Conservation (phyloP, 2,888 invertebrate genomes). For the Cantharis rufa region DNA sequence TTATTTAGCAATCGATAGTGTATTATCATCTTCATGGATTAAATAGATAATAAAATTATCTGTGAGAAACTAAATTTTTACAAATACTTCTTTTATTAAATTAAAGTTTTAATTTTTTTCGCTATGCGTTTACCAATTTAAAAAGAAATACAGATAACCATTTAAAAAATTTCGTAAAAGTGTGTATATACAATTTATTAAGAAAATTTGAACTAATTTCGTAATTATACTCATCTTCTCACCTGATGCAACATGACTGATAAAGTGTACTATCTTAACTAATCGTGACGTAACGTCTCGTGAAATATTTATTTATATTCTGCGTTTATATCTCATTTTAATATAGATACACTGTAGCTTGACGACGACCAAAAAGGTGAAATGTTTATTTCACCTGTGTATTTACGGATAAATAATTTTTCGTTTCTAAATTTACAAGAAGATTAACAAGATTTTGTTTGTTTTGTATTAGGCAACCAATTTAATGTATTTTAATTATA, state of each 20-base stretch:
- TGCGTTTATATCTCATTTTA: not conserved
- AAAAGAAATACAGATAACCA: not conserved
- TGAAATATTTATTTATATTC: slow-evolving; percentile 16
- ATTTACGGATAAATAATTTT: not conserved
- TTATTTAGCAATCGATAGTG: not conserved
- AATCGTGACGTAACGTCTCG: slow-evolving; percentile 30
- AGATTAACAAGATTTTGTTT: not conserved
- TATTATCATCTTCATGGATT: not conserved
- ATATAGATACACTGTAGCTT: not conserved
- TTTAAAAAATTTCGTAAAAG: not conserved
- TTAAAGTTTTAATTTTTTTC: too few species aligned
- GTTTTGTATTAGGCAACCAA: not conserved
- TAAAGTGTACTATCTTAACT: slow-evolving; percentile 28
- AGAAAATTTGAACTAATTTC: not conserved
- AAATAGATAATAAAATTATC: not conserved
- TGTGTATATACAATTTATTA: not conserved
- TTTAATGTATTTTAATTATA: not conserved
- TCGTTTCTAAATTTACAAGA: not conserved
- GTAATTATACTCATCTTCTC: slow-evolving; percentile 29
- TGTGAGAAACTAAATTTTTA: not conserved
- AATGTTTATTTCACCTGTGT: not conserved
- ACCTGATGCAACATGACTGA: slow-evolving; percentile 29
- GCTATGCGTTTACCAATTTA: too few species aligned
- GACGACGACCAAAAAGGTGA: not conserved
- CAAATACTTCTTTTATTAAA: too few species aligned